Evolutionary conservation across 2,888 invertebrate genomes (phyloP), one percentile per base, ranked within the genome.

Genomic region (Cabera pusaria): DNA sequence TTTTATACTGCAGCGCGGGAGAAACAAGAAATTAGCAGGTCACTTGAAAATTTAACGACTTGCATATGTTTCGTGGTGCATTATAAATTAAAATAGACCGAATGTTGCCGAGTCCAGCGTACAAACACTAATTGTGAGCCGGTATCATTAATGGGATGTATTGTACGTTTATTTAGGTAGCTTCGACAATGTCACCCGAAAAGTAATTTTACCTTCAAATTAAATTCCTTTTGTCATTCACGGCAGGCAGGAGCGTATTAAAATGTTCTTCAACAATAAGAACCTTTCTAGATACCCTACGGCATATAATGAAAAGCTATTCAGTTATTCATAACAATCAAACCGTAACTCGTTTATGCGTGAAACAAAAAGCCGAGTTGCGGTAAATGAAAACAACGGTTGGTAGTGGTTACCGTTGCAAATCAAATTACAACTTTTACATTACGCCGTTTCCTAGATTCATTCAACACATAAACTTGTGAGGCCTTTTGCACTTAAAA

Each of bases 341-440:
- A 67, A 59, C 55, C 51, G 46, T 65, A 65, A 69, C 66, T 67
- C 65, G 61, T 64, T 69, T 68, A 64, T 57, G 27, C 43, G 59
- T 48, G 56, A 57, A 72, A 71, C 65, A 68, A 68, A 68, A 64
- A 65, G 64, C 63, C 58, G 25, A 10, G 25, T 36, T 32, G 25
- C 12, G 9, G 61, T 64, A 70, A 73, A 73, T 70, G 65, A 64
- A 70, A 69, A 75, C 72, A 75, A 71, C 59, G 56, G 64, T 52
- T 46, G 60, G 59, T 68, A 70, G 70, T 74, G 70, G 73, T 72
- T 63, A 59, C 52, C 52, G 64, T 69, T 68, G 72, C 77, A 79
- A 80, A 79, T 77, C 74, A 79, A 79, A 79, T 79, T 72, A 77
- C 74, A 78, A 80, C 78, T 80, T 78, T 72, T 72, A 71, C 77